A percentile compares a stretch with the other conserved stretches of the same genome.
phyloP scores from a whole-genome alignment of 1,140 invertebrate species.

The Pectinophora gossypiella region DNA sequence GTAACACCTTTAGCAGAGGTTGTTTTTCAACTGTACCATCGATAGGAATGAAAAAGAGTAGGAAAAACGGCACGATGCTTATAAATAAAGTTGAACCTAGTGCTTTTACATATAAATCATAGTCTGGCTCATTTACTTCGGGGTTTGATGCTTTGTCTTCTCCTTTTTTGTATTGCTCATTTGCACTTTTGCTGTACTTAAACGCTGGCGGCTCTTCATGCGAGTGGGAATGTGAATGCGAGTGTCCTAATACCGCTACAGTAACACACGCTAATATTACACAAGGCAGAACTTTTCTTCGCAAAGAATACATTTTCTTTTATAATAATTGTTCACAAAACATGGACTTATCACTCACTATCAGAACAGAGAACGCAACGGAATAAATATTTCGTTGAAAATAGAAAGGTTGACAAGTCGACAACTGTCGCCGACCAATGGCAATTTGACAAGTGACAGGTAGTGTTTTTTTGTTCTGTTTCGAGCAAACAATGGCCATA shows the following conservation, averaged over 20 bases:
- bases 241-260: constrained; percentile 41
- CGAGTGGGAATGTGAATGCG: constrained; percentile 50
- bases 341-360: background rate
- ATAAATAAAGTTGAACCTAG: constrained; percentile 93
- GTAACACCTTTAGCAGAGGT: constrained; percentile 89
- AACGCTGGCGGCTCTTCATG: constrained; percentile 78
- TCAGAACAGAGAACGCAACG: background rate
- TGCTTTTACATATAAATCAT: constrained; percentile 86
- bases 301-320: constrained; percentile 20
- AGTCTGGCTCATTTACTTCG: constrained; percentile 49
- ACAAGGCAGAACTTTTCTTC: constrained; percentile 24
- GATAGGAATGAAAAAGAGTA: constrained; percentile 95
- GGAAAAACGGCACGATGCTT: constrained; percentile 94
- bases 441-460: background rate
- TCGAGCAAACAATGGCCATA: too few species aligned
- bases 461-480: background rate
- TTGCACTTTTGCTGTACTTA: constrained; percentile 86
- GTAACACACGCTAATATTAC: constrained; percentile 27
- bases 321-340: background rate
- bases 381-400: background rate
- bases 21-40: constrained; percentile 90
- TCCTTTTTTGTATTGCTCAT: constrained; percentile 65
- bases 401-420: constrained; percentile 2
- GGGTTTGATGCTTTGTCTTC: constrained; percentile 24
- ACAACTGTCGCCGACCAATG: background rate